A percentile compares a stretch with the other conserved stretches of the same genome.
Evolutionary conservation across 2,888 invertebrate genomes (phyloP).

Genomic region (Thumatha senex): DNA sequence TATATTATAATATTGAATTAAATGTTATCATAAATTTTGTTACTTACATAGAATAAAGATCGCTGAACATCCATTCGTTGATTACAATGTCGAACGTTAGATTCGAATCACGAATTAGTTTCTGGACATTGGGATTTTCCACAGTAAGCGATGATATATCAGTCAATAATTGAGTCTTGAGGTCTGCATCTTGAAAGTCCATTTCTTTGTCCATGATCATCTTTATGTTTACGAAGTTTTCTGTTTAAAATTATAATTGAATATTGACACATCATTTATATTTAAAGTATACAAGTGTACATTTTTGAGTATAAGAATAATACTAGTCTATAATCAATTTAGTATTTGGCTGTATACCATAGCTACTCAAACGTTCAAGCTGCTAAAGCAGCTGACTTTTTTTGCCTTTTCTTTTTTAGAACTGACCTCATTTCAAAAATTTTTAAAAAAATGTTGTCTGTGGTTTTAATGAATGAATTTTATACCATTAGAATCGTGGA

Average conservation of each 20-base stretch:
- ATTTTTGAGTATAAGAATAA: background rate
- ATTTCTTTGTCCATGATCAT: conserved; percentile 36
- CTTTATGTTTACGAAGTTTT: conserved; percentile 32
- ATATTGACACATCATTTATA: too few species aligned
- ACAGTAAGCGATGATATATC: conserved; percentile 28
- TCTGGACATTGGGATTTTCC: conserved; percentile 36
- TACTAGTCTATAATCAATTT: too few species aligned
- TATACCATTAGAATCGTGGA: too few species aligned
- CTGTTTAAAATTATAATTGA: conserved; percentile 31
- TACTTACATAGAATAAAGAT: conserved; percentile 48
- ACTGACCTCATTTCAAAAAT: too few species aligned
- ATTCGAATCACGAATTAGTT: conserved; percentile 42
- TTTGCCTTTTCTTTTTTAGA: too few species aligned
- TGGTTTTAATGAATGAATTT: too few species aligned
- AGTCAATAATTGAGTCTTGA: conserved; percentile 22
- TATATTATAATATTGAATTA: too few species aligned
- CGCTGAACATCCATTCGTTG: conserved; percentile 56
- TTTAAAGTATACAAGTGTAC: background rate
- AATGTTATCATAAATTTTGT: too few species aligned
- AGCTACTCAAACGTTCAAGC: too few species aligned
- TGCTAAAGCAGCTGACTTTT: too few species aligned
- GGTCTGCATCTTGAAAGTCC: conserved; percentile 10
- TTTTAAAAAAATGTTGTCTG: too few species aligned
- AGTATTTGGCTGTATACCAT: too few species aligned
- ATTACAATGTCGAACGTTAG: conserved; percentile 53